Evolutionary conservation across 2,797 vertebrate species (phyloP).

Genomic region (Lateolabrax maculatus): DNA sequence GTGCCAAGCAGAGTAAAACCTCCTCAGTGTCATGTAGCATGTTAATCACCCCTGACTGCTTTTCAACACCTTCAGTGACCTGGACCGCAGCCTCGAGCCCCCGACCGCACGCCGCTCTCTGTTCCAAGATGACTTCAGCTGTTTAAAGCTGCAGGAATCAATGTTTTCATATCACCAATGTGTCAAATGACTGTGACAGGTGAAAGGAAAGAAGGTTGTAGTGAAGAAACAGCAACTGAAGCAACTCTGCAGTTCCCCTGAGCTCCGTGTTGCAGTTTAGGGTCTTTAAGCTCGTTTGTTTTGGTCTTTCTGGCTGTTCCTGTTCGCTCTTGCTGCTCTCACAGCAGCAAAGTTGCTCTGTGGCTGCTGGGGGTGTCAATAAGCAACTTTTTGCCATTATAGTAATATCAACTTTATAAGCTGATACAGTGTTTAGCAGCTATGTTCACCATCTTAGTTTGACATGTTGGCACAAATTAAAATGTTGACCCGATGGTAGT

Average conservation of each 20-base stretch:
- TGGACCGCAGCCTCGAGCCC: conserved; percentile 21
- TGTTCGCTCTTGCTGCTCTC: no score
- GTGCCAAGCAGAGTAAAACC: conserved; percentile 25
- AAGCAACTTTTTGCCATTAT: no score
- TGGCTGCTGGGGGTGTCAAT: no score
- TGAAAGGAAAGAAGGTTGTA: no score
- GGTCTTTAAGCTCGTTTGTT: no score
- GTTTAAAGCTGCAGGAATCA: not conserved
- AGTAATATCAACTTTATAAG: no score
- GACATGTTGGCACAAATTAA: no score
- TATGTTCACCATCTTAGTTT: no score
- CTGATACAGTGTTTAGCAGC: no score
- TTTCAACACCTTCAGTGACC: conserved; percentile 50
- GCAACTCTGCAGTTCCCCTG: not conserved
- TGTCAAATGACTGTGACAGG: not conserved
- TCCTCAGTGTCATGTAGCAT: conserved; percentile 36
- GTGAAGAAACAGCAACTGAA: not conserved
- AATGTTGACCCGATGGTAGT: no score
- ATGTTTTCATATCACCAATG: not conserved
- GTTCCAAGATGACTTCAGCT: not conserved
- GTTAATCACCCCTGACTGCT: conserved; percentile 49
- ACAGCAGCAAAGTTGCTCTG: no score
- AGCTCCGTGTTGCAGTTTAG: not conserved
- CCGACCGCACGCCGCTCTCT: not conserved
- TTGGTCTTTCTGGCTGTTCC: no score